Evolutionary conservation across 1,140 invertebrate genomes (phyloP), one percentile per base, ranked within the genome.

Genomic region (Drosophila burlai): DNA sequence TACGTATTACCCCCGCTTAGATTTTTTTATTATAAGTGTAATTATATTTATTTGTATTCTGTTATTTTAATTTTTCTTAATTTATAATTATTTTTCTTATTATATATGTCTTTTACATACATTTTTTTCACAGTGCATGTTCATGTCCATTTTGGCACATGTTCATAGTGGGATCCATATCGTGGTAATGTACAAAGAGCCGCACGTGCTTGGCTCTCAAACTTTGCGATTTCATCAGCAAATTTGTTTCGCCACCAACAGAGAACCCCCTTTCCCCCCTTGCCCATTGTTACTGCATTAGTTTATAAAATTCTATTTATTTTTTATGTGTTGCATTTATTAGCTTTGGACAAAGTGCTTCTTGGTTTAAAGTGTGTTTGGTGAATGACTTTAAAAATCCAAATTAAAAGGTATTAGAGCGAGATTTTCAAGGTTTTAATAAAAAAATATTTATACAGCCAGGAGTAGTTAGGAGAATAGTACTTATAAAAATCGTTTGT

Each of bases 201-300:
- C 55, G 66, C 72, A 89, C 83, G 83, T 87, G 83, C 83, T 65
- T 52, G 84, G 42, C 76, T 75, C 65, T 81, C 68, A 71, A 89
- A 83, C 81, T 83, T 87, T 87, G 83, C 80, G 83, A 83, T 87
- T 89, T 87, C 71, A 71, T 75, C 80, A 66, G 38, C 62, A 76
- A 86, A 85, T 66, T 54, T 69, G 50, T 82, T 64, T 60, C 18
- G 36, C 6, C 31, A 49, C 34, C 46, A 55, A 38, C 52, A 55
- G 4, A 55, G 4, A 38, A 9, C 15, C n/a, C 31, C 31, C 31
- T 1, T 9, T 31, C 8, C 9, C 13, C 18, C 4, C 8, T 2
- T 4, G 4, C 7, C 13, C 6, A n/a, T 26, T 15, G 62, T 46
- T 62, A 26, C 52, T 29, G 42, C 49, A 77, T 83, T 80, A 89